Conservation (phyloP, 2,888 invertebrate species). For the Nebria salina region DNA sequence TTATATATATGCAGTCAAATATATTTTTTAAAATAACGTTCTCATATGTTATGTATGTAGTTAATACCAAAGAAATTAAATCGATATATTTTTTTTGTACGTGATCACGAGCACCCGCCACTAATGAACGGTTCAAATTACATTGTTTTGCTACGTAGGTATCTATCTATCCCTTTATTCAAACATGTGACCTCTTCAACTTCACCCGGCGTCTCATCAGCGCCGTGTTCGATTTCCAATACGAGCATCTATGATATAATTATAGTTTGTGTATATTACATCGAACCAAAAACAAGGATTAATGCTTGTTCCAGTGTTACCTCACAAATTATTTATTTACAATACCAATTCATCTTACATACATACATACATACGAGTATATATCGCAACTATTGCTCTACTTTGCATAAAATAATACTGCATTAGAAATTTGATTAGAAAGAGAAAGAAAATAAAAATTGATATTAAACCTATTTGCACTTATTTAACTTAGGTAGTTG, state of each 20-base stretch:
- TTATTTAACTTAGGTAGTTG: too few relatives aligned
- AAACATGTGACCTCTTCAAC: slow-evolving; percentile 8
- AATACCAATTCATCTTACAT: too few relatives aligned
- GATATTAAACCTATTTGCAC: too few relatives aligned
- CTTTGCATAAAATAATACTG: too few relatives aligned
- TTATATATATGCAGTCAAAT: too few relatives aligned
- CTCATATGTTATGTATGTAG: background rate
- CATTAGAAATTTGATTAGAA: too few relatives aligned
- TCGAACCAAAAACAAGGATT: background rate
- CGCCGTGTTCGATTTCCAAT: background rate
- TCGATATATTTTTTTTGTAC: slow-evolving; percentile 29
- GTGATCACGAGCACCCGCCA: slow-evolving; percentile 10
- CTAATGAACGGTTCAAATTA: slow-evolving; percentile 37
- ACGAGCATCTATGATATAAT: background rate
- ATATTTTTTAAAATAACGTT: too few relatives aligned
- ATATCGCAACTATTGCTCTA: too few relatives aligned
- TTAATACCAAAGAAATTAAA: slow-evolving; percentile 9
- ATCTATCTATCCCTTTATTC: slow-evolving; percentile 11
- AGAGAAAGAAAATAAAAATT: too few relatives aligned
- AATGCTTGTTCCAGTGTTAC: background rate
- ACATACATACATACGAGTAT: too few relatives aligned
- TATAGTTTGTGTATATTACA: background rate
- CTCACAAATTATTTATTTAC: too few relatives aligned
- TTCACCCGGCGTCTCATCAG: background rate
- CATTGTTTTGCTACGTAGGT: slow-evolving; percentile 30